phyloP scores from a whole-genome alignment of 1,140 invertebrate species.

The Melanaphis sacchari region DNA sequence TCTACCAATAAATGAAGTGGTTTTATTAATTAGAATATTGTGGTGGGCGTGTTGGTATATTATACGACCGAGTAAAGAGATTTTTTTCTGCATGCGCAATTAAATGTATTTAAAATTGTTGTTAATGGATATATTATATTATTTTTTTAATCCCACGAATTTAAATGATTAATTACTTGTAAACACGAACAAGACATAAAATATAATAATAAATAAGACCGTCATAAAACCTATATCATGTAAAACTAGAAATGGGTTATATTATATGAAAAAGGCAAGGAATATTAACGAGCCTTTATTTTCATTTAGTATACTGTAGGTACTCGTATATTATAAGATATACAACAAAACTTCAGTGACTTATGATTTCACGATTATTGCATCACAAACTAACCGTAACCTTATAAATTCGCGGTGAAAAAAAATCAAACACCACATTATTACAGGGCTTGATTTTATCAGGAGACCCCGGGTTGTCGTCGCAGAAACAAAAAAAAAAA shows the following conservation, averaged over 20 bases:
- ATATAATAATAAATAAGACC: not conserved
- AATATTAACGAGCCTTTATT: not conserved
- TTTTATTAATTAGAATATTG: conserved; percentile 6
- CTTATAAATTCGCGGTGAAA: not conserved
- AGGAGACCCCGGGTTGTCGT: not conserved
- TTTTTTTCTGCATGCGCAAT: not conserved
- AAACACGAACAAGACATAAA: not conserved
- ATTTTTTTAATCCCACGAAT: not conserved
- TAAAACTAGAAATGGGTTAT: not conserved
- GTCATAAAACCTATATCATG: not conserved
- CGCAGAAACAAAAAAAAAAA: not conserved
- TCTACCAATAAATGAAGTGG: not conserved
- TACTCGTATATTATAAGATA: not conserved
- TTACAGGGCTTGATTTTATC: not conserved
- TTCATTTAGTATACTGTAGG: not conserved
- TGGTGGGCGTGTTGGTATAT: not conserved
- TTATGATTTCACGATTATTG: not conserved
- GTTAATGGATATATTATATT: not conserved
- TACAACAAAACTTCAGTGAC: not conserved
- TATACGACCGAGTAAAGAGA: not conserved
- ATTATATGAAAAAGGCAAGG: not conserved
- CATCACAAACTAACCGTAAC: not conserved
- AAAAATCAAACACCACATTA: not conserved
- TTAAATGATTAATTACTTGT: not conserved
- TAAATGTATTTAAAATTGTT: not conserved